Evolutionary conservation across 2,797 vertebrate genomes (phyloP), one percentile per base, ranked within the genome.

Genomic region (Muscicapa striata): DNA sequence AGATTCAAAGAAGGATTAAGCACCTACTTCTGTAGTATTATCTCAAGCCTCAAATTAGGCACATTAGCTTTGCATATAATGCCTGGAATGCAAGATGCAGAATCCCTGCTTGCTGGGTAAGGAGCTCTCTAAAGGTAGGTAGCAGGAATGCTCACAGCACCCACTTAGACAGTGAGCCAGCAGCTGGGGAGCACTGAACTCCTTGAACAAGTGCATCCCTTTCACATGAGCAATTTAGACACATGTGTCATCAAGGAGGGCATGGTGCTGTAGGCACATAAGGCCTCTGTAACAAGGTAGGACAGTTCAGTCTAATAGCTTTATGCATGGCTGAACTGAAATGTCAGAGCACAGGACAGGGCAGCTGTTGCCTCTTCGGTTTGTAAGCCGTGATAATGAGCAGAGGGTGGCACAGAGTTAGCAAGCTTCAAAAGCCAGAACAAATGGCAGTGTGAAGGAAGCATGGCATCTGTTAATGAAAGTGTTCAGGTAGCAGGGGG

Each of bases 1-100:
- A 86, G 76, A 86, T 96, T 94, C 93, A 95, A 90, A 91, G 90
- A 62, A 88, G 91, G 95, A 94, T 95, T 96, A 96, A 90, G 95
- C 95, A 93, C 94, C 90, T 95, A 93, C 96, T 96, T 94, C 59
- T 91, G 51, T 70, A 70, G 90, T 91, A 90, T 95, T 96, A 96
- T 90, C 90, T 89, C 93, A 94, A 95, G 93, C 86, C 91, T 94
- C 88, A 88, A 95, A 87, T 96, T 95, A 95, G 94, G 85, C 90
- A 91, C 85, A 59, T 94, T 94, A 96, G 45, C 90, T 93, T 55
- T 82, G 67, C 48, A 9, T 93, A n/a, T 94, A 89, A 92, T 92
- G 87, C 91, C 69, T 91, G 85, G 83, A 87, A 80, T 73, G 77
- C 70, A 82, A 69, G 83, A 38, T 26, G 59, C 70, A 84, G 83